Percentiles rank a stretch among this genome's conserved stretches.
Evolutionary conservation across 2,113 vertebrate species (phyloP).

Genomic region (Theropithecus gelada): DNA sequence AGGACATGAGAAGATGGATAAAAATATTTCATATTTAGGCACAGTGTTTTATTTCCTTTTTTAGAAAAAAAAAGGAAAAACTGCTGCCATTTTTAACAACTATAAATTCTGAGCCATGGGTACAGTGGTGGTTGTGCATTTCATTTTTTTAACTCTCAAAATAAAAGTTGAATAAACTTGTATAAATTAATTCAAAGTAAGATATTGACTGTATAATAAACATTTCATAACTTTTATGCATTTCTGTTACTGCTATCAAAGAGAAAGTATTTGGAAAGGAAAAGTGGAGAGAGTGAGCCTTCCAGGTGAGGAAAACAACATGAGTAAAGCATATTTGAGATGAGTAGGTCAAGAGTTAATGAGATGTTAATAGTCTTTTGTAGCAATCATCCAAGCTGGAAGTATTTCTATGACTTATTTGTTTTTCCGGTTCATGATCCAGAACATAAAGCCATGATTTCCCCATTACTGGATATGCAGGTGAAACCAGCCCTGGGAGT

Average conservation of each 20-base stretch:
- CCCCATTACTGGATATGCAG: background rate
- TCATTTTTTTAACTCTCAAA: background rate
- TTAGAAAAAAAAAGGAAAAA: background rate
- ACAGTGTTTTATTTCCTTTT: background rate
- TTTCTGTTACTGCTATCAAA: constrained; percentile 7
- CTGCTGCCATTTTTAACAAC: background rate
- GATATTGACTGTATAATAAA: background rate
- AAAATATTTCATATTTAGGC: background rate
- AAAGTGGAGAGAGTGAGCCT: background rate
- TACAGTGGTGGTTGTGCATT: background rate
- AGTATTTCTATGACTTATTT: background rate
- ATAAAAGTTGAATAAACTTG: background rate
- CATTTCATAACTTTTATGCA: background rate
- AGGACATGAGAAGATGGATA: background rate
- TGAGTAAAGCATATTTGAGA: background rate
- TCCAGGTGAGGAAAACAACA: background rate
- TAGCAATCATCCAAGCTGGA: background rate
- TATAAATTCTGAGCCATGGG: background rate
- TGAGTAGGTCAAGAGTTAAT: background rate
- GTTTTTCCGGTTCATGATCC: background rate
- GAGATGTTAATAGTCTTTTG: background rate
- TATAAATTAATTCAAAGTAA: constrained; percentile 3
- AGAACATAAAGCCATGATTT: background rate
- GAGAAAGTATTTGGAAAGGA: background rate
- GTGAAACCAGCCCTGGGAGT: background rate